Evolutionary conservation across 2,113 vertebrate species (phyloP).

Genomic region (Carettochelys insculpta): DNA sequence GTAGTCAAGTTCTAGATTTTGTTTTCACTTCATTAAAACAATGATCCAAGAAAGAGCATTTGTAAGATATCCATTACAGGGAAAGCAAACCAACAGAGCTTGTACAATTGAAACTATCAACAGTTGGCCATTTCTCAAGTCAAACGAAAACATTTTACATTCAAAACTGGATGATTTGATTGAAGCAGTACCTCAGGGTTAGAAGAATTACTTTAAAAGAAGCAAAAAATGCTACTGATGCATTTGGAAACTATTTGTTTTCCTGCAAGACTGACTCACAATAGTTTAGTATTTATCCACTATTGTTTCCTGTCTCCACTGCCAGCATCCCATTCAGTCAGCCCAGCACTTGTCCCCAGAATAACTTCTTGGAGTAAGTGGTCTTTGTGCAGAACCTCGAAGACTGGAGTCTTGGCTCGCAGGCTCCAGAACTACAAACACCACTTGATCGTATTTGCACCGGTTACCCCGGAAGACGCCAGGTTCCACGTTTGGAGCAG

Average conservation of each 20-base stretch:
- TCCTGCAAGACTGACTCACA: background rate
- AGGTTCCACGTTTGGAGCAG: background rate
- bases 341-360: background rate
- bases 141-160: background rate
- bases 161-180: background rate
- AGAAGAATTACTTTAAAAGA: background rate
- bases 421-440: too few relatives aligned
- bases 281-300: background rate
- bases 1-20: rapidly evolving
- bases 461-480: background rate
- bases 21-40: background rate
- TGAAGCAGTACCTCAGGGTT: background rate
- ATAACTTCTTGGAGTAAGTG: background rate
- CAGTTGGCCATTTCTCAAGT: background rate
- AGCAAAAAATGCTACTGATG: background rate
- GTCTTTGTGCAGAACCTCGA: background rate
- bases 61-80: background rate
- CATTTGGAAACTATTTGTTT: background rate
- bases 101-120: background rate
- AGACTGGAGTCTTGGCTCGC: background rate
- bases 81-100: background rate
- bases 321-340: background rate
- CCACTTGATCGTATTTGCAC: background rate
- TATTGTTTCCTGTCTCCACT: background rate
- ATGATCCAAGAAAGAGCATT: background rate